Conservation (phyloP, 1,140 invertebrate genomes). For the Bombus sibiricus region DNA sequence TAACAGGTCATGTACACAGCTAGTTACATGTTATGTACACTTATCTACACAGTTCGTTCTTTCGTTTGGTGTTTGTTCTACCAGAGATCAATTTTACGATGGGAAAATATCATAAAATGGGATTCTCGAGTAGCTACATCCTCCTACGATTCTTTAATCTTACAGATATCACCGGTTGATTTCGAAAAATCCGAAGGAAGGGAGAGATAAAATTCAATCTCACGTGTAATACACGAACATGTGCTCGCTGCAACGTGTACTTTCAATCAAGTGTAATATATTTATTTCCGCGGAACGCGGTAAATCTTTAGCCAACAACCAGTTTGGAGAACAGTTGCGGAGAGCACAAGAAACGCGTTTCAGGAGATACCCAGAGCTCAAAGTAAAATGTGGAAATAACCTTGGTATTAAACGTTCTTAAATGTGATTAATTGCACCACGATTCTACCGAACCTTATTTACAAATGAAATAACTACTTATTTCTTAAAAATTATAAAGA, state of each 20-base stretch:
- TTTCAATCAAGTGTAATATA: not conserved
- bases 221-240: not conserved
- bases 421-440: not conserved
- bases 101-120: not conserved
- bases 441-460: not conserved
- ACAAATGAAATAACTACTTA: not conserved
- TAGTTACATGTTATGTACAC: not conserved
- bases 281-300: not conserved
- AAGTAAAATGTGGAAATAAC: not conserved
- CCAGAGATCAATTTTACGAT: not conserved
- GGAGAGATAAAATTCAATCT: not conserved
- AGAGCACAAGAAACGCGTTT: not conserved
- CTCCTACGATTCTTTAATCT: not conserved
- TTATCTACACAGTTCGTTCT: not conserved
- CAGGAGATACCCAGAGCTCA: not conserved
- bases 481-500: not conserved
- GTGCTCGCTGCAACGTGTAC: not conserved
- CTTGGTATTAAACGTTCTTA: not conserved
- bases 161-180: not conserved
- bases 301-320: not conserved
- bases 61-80: not conserved
- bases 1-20: too few species aligned
- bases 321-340: not conserved
- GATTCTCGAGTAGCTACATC: not conserved
- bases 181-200: not conserved